A percentile compares a stretch with the other conserved stretches of the same genome.
These are phyloP conservation scores for Percina caprodes DNA, from an alignment of 2,113 vertebrate species.

Conservation along the genomic window DNA sequence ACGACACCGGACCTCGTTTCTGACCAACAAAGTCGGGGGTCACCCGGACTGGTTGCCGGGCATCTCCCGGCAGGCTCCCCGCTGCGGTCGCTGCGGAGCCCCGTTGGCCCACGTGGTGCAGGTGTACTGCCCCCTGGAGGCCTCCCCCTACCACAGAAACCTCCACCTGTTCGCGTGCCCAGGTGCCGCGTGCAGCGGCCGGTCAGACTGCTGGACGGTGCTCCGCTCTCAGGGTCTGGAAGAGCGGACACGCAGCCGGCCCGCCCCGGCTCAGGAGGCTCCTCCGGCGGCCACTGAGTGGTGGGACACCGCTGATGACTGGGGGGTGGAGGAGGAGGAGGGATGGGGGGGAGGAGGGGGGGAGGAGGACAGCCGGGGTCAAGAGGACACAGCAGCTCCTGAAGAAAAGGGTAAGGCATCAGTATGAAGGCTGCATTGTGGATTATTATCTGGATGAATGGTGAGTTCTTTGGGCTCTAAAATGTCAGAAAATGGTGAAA, in stretches of 20 bases:
- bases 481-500: too few relatives aligned
- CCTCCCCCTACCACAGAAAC: constrained; percentile 64
- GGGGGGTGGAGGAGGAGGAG: constrained; percentile 60
- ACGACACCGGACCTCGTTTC: constrained; percentile 25
- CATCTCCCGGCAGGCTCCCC: neutral
- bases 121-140: constrained; percentile 74
- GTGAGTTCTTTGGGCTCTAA: too few relatives aligned
- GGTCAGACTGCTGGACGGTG: constrained; percentile 55
- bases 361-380: neutral
- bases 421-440: too few relatives aligned
- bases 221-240: constrained; percentile 71
- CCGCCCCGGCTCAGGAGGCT: neutral
- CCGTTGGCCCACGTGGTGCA: constrained; percentile 60
- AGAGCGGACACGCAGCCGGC: neutral
- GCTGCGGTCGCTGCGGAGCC: constrained; percentile 54
- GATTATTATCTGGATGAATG: too few relatives aligned
- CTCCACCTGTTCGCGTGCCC: constrained; percentile 75
- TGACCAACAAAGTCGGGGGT: constrained; percentile 81
- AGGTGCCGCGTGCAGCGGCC: constrained; percentile 40
- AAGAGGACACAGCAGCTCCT: constrained; percentile 2
- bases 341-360: neutral
- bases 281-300: constrained; percentile 62
- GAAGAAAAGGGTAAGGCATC: constrained; percentile 1
- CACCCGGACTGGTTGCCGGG: constrained; percentile 51
- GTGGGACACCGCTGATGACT: constrained; percentile 77